A percentile compares a stretch with the other conserved stretches of the same genome.
Evolutionary conservation across 2,113 vertebrate genomes (phyloP).

Genomic region (Empidonax traillii): DNA sequence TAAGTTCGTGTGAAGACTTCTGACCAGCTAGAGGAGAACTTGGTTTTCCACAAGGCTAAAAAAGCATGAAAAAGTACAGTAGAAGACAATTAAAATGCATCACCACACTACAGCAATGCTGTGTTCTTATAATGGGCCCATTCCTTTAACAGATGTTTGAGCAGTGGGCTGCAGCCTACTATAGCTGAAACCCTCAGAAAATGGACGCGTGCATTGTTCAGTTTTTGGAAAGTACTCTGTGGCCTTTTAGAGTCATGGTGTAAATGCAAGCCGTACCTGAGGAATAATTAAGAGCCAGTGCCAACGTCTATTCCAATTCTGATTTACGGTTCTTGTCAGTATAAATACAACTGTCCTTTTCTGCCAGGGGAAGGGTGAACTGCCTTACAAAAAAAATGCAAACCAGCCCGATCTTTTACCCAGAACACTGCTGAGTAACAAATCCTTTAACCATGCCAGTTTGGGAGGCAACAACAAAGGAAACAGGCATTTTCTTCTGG

Average conservation of each 20-base stretch:
- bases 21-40: background rate
- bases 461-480: slow-evolving; percentile 26
- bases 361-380: slow-evolving; percentile 14
- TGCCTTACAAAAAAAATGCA: slow-evolving; percentile 31
- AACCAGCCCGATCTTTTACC: slow-evolving; percentile 33
- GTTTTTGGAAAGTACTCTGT: slow-evolving; percentile 23
- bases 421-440: slow-evolving; percentile 32
- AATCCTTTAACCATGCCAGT: slow-evolving; percentile 17
- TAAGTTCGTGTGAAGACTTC: background rate
- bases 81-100: slow-evolving; percentile 49
- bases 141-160: slow-evolving; percentile 49
- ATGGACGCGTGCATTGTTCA: background rate
- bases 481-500: slow-evolving; percentile 5
- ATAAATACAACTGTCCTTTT: slow-evolving; percentile 48
- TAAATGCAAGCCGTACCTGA: slow-evolving; percentile 19
- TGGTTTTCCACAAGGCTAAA: background rate
- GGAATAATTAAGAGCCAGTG: slow-evolving; percentile 34
- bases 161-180: slow-evolving; percentile 34
- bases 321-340: slow-evolving; percentile 36
- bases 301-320: slow-evolving; percentile 8
- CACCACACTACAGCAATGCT: background rate
- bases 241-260: background rate
- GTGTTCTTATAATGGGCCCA: slow-evolving; percentile 31
- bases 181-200: slow-evolving; percentile 25
- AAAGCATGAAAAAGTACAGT: background rate